A percentile compares a stretch with the other conserved stretches of the same genome.
Evolutionary conservation across 2,888 invertebrate species (phyloP).

Genomic region (Dastarcus helophoroides): DNA sequence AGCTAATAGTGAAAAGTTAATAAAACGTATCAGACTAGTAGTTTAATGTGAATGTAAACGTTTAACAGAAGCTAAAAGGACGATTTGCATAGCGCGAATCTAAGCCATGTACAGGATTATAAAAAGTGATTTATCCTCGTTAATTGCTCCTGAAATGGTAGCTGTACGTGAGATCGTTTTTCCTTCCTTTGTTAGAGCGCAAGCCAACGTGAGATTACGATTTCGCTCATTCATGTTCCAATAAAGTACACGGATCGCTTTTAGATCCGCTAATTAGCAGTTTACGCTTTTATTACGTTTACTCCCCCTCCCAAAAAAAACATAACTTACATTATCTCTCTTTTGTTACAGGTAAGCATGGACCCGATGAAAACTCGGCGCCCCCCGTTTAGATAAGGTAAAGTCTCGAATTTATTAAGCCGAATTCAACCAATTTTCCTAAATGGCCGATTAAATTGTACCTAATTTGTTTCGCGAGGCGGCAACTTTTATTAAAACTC

Average conservation of each 20-base stretch:
- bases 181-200: conserved; percentile 7
- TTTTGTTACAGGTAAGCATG: conserved; percentile 17
- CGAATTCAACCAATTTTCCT: conserved; percentile 38
- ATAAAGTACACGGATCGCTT: too few species aligned
- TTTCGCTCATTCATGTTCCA: not conserved
- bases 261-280: conserved; percentile 1
- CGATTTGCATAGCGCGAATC: conserved; percentile 17
- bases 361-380: conserved; percentile 8
- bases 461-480: conserved; percentile 37
- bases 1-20: too few species aligned
- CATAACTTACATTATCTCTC: conserved; percentile 1
- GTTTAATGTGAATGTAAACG: too few species aligned
- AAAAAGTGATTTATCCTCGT: conserved; percentile 21
- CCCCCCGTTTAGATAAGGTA: conserved; percentile 33
- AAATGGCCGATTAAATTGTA: conserved; percentile 37
- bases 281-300: conserved; percentile 2
- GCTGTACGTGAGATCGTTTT: conserved; percentile 17
- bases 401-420: conserved; percentile 37
- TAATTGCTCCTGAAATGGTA: conserved; percentile 17
- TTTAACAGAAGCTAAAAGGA: too few species aligned
- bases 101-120: conserved; percentile 13
- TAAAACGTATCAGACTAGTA: too few species aligned
- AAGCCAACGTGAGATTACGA: not conserved
- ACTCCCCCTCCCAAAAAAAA: not conserved
- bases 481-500: conserved; percentile 34